phyloP scores from a whole-genome alignment of 1,140 invertebrate genomes.

The Phenacoccus solenopsis region DNA sequence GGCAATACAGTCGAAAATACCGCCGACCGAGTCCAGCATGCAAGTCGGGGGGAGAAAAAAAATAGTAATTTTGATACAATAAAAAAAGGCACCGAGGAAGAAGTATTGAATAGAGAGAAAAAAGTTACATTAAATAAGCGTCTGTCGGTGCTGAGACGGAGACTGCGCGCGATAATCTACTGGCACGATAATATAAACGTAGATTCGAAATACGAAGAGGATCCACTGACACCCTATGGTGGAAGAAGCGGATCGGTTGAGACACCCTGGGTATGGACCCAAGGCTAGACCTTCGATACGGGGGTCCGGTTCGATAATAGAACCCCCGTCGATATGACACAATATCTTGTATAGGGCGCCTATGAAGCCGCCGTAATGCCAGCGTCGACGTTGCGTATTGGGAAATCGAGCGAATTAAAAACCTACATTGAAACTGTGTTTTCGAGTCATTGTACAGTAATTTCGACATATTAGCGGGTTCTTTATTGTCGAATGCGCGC shows the following conservation, averaged over 20 bases:
- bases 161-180: not conserved
- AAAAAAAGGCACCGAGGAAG: not conserved
- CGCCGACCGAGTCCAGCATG: not conserved
- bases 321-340: conserved; percentile 6
- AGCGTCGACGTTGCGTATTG: not conserved
- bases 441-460: conserved; percentile 7
- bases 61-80: not conserved
- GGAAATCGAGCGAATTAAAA: conserved; percentile 11
- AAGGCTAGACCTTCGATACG: conserved; percentile 14
- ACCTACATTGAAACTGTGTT: conserved; percentile 17
- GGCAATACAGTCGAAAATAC: not conserved
- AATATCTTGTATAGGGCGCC: conserved; percentile 7
- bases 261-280: conserved; percentile 12
- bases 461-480: conserved; percentile 5
- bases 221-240: conserved; percentile 14
- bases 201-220: not conserved
- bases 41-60: too few species aligned
- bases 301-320: conserved; percentile 4
- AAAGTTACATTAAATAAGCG: conserved; percentile 2
- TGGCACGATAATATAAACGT: not conserved
- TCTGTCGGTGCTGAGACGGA: not conserved
- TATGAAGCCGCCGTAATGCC: not conserved
- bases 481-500: too few species aligned
- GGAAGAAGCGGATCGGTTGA: not conserved
- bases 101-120: not conserved